A percentile compares a stretch with the other conserved stretches of the same genome.
Evolutionary conservation across 1,140 invertebrate genomes (phyloP).

Genomic region (Antheraea mylitta): DNA sequence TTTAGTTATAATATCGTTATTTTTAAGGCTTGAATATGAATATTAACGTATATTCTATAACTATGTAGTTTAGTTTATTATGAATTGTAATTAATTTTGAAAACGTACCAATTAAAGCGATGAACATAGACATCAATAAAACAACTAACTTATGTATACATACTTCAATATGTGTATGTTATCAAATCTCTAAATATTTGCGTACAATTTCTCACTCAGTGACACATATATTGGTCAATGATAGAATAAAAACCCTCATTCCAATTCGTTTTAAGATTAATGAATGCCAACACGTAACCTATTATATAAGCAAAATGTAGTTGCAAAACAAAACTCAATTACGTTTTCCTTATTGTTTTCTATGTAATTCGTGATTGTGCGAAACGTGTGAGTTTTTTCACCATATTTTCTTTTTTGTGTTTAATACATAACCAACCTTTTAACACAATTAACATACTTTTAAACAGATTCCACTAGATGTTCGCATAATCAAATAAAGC

Average conservation of each 20-base stretch:
- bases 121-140: not conserved
- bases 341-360: constrained; percentile 15
- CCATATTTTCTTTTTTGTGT: not conserved
- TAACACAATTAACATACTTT: not conserved
- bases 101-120: constrained; percentile 6
- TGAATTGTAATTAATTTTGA: not conserved
- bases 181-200: too few relatives aligned
- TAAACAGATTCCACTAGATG: not conserved
- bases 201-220: too few relatives aligned
- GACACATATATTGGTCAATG: constrained; percentile 6
- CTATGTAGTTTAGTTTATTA: too few relatives aligned
- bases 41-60: too few relatives aligned
- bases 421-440: not conserved
- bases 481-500: too few relatives aligned
- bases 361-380: not conserved
- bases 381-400: not conserved
- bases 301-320: constrained; percentile 7
- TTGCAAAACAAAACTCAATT: constrained; percentile 15
- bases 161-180: too few relatives aligned
- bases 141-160: too few relatives aligned
- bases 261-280: not conserved
- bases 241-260: not conserved
- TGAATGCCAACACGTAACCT: not conserved
- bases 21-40: too few relatives aligned
- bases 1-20: too few relatives aligned